Conservation (phyloP, 2,797 vertebrate species). For the Numenius phaeopus region DNA sequence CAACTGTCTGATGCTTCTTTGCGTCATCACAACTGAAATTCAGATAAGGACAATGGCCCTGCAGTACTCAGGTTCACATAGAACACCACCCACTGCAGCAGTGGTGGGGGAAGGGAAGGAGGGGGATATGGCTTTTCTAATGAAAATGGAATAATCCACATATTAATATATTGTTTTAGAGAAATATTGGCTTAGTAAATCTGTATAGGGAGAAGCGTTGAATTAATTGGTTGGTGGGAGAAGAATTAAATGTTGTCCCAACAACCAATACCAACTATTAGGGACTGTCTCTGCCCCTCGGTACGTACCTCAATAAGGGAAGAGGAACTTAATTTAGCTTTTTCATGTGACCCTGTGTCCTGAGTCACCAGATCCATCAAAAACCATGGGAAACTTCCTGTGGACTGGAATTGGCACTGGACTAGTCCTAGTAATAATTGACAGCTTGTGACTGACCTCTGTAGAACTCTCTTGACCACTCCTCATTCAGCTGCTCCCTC, state of each 20-base stretch:
- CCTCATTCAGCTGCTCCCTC: background rate
- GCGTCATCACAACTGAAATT: background rate
- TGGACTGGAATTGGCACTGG: background rate
- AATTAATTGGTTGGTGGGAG: background rate
- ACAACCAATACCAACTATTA: background rate
- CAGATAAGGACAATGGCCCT: background rate
- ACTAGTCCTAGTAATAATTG: background rate
- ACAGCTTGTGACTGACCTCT: background rate
- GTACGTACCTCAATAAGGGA: background rate
- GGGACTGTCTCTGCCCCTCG: background rate
- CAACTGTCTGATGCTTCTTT: background rate
- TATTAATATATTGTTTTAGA: background rate
- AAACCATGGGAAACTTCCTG: background rate
- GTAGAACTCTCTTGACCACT: background rate
- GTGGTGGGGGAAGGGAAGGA: background rate
- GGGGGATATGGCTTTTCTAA: background rate
- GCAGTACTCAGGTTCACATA: background rate
- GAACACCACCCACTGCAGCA: background rate
- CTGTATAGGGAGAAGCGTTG: background rate
- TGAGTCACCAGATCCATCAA: background rate
- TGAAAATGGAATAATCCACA: background rate
- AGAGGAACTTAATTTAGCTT: background rate
- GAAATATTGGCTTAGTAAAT: background rate
- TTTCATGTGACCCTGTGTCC: background rate
- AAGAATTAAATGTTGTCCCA: background rate